phyloP scores from a whole-genome alignment of 1,140 invertebrate species.

The Venturia canescens region DNA sequence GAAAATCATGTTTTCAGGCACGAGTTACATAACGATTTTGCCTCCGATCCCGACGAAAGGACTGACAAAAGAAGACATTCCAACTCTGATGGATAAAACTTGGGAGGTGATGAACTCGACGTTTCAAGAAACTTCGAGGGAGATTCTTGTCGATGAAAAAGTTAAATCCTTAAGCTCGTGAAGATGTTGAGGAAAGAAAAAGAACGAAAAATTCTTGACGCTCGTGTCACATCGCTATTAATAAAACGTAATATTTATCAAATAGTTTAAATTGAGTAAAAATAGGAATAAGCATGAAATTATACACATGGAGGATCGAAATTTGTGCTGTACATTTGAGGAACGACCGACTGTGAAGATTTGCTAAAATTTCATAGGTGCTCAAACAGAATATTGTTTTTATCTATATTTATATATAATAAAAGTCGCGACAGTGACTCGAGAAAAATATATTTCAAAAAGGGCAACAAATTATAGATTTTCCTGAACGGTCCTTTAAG shows the following conservation, averaged over 20 bases:
- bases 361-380: neutral
- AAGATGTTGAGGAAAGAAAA: neutral
- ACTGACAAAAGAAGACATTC: slow-evolving; percentile 81
- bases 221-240: neutral
- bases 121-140: slow-evolving; percentile 78
- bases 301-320: no score
- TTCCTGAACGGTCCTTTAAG: no score
- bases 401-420: slow-evolving; percentile 5
- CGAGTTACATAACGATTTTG: slow-evolving; percentile 83
- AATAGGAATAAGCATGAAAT: no score
- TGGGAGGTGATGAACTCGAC: slow-evolving; percentile 82
- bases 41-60: slow-evolving; percentile 83
- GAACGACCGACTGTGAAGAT: neutral
- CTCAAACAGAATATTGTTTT: neutral
- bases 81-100: slow-evolving; percentile 81
- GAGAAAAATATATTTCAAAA: no score
- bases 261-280: no score
- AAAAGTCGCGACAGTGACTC: no score
- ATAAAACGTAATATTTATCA: no score
- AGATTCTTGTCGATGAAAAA: slow-evolving; percentile 69
- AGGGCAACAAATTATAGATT: no score
- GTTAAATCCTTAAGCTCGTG: slow-evolving; percentile 53
- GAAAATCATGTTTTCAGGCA: slow-evolving; percentile 77
- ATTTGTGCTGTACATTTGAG: neutral
- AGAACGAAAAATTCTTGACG: neutral